Percentiles rank a stretch among this genome's conserved stretches.
Conservation (phyloP, 2,888 invertebrate genomes). For the Sthenelais limicola region DNA sequence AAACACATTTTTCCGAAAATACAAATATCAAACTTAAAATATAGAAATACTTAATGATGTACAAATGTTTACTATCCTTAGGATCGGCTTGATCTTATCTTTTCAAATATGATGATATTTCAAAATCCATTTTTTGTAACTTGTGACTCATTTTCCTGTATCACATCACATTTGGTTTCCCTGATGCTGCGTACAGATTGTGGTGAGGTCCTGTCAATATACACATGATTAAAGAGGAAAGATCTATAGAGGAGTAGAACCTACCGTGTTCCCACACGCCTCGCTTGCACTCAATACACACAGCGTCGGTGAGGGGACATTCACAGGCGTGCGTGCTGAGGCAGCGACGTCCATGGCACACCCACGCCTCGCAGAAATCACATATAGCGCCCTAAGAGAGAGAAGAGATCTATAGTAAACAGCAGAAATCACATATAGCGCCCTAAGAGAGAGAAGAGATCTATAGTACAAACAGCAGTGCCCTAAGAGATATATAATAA, state of each 20-base stretch:
- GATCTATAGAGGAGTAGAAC: constrained; percentile 27
- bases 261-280: constrained; percentile 95
- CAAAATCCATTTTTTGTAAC: too few relatives aligned
- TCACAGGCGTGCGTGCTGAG: constrained; percentile 91
- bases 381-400: constrained; percentile 89
- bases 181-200: too few relatives aligned
- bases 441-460: constrained; percentile 77
- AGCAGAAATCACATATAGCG: constrained; percentile 95
- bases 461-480: constrained; percentile 78
- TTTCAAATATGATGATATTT: too few relatives aligned
- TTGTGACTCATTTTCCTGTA: too few relatives aligned
- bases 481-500: constrained; percentile 82
- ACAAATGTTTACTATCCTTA: neutral
- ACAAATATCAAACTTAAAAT: too few relatives aligned
- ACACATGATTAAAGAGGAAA: neutral
- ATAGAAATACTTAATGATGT: neutral
- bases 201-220: too few relatives aligned
- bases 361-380: constrained; percentile 98
- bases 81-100: too few relatives aligned
- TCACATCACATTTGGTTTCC: too few relatives aligned
- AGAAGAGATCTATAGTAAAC: neutral
- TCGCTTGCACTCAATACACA: constrained; percentile 92
- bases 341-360: constrained; percentile 95
- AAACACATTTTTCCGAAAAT: too few relatives aligned
- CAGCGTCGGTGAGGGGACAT: constrained; percentile 90